Percentiles rank a stretch among this genome's conserved stretches.
phyloP scores from a whole-genome alignment of 1,140 invertebrate genomes.

The Heliconius melpomene region DNA sequence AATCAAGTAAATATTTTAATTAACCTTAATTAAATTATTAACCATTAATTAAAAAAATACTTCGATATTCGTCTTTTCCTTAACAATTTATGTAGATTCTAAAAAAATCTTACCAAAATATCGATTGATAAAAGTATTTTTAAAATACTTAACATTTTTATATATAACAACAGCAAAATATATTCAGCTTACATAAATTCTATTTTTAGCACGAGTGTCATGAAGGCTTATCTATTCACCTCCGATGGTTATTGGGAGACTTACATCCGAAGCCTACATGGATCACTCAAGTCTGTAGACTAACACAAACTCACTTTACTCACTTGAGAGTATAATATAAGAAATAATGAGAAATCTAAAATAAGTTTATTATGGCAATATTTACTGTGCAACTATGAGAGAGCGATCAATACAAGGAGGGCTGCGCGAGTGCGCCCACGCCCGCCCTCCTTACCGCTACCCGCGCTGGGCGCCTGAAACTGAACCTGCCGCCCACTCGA shows the following conservation, averaged over 20 bases:
- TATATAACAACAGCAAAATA: neutral
- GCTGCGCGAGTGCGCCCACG: conserved; percentile 64
- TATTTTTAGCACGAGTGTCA: conserved; percentile 6
- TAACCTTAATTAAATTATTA: too few relatives aligned
- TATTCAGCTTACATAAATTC: conserved; percentile 6
- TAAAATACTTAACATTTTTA: neutral
- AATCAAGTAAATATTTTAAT: too few relatives aligned
- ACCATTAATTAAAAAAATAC: too few relatives aligned
- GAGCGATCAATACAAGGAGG: conserved; percentile 70
- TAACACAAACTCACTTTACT: neutral
- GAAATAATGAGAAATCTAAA: conserved; percentile 18
- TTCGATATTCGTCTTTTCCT: neutral
- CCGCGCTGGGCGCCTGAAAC: conserved; percentile 44
- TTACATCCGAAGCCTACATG: neutral
- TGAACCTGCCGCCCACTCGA: conserved; percentile 61
- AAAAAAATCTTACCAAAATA: neutral
- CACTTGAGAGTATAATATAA: neutral
- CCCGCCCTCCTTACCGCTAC: conserved; percentile 49
- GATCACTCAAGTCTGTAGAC: neutral
- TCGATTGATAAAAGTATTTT: neutral
- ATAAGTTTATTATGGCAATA: conserved; percentile 59
- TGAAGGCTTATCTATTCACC: neutral
- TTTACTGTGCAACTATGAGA: conserved; percentile 68
- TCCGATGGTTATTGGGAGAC: neutral
- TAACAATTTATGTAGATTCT: neutral